A percentile compares a stretch with the other conserved stretches of the same genome.
Conservation (phyloP, 1,140 invertebrate species). For the Homarus americanus region DNA sequence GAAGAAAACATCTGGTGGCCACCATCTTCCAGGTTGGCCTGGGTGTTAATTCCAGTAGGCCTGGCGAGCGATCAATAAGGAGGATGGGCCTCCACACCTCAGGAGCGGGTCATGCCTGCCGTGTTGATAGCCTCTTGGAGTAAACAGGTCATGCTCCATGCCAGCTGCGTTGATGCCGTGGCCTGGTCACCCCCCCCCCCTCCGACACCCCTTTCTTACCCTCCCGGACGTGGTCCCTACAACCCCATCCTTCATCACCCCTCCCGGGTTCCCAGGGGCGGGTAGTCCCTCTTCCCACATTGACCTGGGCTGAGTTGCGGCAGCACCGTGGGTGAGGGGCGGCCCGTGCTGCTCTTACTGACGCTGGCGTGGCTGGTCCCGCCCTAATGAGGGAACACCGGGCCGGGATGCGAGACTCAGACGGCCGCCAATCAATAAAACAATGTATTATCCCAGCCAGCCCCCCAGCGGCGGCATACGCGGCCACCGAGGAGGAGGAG, state of each 20-base stretch:
- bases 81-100: conserved; percentile 33
- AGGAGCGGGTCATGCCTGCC: conserved; percentile 1
- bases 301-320: conserved; percentile 4
- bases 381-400: conserved; percentile 60
- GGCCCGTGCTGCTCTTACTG: conserved; percentile 32
- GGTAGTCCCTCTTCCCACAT: no score
- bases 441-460: conserved; percentile 66
- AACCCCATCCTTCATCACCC: not conserved
- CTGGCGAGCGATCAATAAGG: conserved; percentile 40
- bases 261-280: no score
- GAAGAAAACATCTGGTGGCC: not conserved
- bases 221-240: not conserved
- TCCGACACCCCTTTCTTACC: not conserved
- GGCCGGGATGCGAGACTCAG: conserved; percentile 65
- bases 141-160: conserved; percentile 29
- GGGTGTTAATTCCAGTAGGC: conserved; percentile 46
- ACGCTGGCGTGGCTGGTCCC: conserved; percentile 54
- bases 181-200: not conserved
- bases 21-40: not conserved
- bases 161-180: not conserved
- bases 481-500: not conserved
- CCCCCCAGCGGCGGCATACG: conserved; percentile 44
- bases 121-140: not conserved
- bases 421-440: conserved; percentile 70
- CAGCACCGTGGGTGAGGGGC: not conserved